Conservation (phyloP, 2,113 vertebrate genomes). For the Callipepla squamata region DNA sequence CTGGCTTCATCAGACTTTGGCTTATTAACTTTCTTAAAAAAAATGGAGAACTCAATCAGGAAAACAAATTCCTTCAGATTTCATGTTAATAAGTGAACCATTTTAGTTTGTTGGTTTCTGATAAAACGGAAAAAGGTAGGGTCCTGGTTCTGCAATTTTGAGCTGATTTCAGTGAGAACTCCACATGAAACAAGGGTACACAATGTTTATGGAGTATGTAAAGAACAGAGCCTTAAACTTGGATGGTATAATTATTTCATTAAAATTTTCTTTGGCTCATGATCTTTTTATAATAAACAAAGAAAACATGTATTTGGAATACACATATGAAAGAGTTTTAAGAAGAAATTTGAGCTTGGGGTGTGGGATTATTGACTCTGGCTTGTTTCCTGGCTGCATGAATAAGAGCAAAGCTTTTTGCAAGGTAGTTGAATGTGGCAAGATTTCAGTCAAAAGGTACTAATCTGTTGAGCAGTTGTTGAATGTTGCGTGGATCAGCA, state of each 20-base stretch:
- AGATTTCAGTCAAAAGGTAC: constrained; percentile 22
- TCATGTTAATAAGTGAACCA: background rate
- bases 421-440: constrained; percentile 24
- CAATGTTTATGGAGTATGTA: background rate
- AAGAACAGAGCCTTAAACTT: background rate
- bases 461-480: background rate
- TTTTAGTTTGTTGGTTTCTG: background rate
- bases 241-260: constrained; percentile 25
- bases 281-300: constrained; percentile 32
- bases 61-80: background rate
- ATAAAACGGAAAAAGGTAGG: background rate
- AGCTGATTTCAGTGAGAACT: background rate
- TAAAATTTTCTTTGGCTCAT: constrained; percentile 39
- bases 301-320: constrained; percentile 51
- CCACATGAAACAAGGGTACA: rapidly evolving
- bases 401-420: constrained; percentile 42
- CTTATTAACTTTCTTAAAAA: background rate
- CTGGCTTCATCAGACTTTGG: background rate
- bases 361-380: constrained; percentile 60
- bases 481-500: background rate
- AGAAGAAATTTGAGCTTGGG: constrained; percentile 41
- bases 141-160: background rate
- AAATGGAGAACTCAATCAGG: background rate
- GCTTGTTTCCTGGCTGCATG: constrained; percentile 32
- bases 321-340: constrained; percentile 44